These are phyloP conservation scores for Scaptomyza pallida DNA, from an alignment of 1,140 invertebrate species.

Conservation along the genomic window DNA sequence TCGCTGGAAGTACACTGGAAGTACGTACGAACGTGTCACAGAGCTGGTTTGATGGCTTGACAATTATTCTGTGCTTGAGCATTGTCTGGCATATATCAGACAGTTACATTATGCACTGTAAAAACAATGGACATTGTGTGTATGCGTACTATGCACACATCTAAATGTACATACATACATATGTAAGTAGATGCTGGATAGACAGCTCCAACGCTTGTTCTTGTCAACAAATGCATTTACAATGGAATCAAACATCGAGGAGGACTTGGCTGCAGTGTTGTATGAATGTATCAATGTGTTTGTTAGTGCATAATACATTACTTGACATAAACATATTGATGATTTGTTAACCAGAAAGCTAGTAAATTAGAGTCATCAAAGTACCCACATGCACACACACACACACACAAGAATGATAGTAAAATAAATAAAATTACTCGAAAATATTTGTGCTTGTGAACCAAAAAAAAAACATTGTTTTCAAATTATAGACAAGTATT, in stretches of 20 bases:
- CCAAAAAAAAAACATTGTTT: not conserved
- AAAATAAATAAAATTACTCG: too few species aligned
- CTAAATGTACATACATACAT: too few species aligned
- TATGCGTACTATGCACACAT: too few species aligned
- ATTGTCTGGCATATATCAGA: not conserved
- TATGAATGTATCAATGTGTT: too few species aligned
- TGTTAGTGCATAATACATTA: not conserved
- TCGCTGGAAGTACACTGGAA: conserved; percentile 57
- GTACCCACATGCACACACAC: too few species aligned
- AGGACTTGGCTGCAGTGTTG: not conserved
- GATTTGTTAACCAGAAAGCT: not conserved
- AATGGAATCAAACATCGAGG: not conserved
- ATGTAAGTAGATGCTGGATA: not conserved
- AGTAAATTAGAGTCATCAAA: not conserved
- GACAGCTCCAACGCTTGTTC: not conserved
- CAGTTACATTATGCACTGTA: not conserved
- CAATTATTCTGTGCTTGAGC: not conserved
- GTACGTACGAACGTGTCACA: not conserved
- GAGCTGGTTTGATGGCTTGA: not conserved
- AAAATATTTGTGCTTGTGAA: not conserved
- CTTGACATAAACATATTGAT: not conserved
- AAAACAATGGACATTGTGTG: too few species aligned
- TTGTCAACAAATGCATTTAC: not conserved
- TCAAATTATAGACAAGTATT: not conserved
- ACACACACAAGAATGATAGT: too few species aligned